Evolutionary conservation across 2,113 vertebrate genomes (phyloP), one percentile per base, ranked within the genome.

Genomic region (Rana temporaria): DNA sequence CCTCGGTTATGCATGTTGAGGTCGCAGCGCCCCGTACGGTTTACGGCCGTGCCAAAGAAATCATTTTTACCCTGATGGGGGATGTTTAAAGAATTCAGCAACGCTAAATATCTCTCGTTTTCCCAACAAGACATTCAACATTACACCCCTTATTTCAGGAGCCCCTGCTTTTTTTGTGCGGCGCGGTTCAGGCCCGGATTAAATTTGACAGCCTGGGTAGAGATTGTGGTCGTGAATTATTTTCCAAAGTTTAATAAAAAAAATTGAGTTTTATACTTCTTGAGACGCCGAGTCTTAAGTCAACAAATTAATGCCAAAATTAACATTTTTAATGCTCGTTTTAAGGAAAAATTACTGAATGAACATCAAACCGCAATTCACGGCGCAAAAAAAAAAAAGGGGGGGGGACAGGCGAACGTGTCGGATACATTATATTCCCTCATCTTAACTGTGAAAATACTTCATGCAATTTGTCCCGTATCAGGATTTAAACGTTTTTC

Each of bases 21-120:
- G 91, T 87, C 83, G 86, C 78, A 78, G 67, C 75, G 85, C 86
- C 89, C 89, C 87, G 91, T 88, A 90, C 88, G 74, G 69, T 24
- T 72, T 84, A 22, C n/a, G 79, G 86, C 80, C 78, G 89, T 88
- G 92, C 92, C 91, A 91, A 92, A 89, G 91, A 85, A 90, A 93
- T 89, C 91, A 88, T 87, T 84, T 83, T 68, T 86, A 87, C 82
- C 53, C 85, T 66, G 85, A 82, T 88, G 87, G 4, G 4, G n/a
- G 88, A 86, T 19, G 78, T 86, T 90, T 88, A 91, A 90, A 89
- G 89, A 87, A 84, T 86, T 85, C 81, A 87, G 63, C 57, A 75
- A 75, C 30, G 60, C 69, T 82, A 74, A 82, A 81, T 66, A 66
- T 38, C 66, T 53, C 71, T 75, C 6, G 71, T 55, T 66, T 66